Conservation (phyloP, 2,888 invertebrate species). For the Chloroclystis v-ata region DNA sequence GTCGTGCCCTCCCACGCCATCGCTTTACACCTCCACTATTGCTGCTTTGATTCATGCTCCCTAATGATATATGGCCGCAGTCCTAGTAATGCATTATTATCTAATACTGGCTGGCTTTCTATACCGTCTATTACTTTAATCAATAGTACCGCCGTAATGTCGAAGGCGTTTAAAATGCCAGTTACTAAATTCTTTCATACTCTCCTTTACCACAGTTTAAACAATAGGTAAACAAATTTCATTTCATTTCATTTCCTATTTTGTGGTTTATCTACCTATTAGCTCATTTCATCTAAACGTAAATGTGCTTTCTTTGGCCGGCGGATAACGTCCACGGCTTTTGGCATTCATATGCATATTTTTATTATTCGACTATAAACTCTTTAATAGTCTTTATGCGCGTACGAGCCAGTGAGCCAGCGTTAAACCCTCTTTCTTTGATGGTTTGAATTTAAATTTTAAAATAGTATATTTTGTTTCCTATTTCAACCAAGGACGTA, state of each 20-base stretch:
- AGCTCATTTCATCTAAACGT: background rate
- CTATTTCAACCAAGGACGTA: no score
- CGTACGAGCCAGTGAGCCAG: background rate
- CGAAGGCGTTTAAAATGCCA: no score
- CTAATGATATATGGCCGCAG: slow-evolving; percentile 48
- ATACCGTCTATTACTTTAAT: no score
- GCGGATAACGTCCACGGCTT: background rate
- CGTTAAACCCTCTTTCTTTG: background rate
- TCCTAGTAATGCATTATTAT: slow-evolving; percentile 50
- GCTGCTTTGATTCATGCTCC: slow-evolving; percentile 54
- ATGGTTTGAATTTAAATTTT: no score
- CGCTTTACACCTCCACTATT: slow-evolving; percentile 52
- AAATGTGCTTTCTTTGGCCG: background rate
- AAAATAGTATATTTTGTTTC: background rate
- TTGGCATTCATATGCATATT: background rate
- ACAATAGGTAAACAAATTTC: no score
- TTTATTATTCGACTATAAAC: slow-evolving; percentile 1
- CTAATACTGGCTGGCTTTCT: no score
- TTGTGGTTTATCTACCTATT: no score
- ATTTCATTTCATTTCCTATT: no score
- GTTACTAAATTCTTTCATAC: no score
- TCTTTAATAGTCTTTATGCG: background rate
- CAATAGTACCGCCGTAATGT: no score
- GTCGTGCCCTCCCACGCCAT: slow-evolving; percentile 52
- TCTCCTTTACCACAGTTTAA: no score